Evolutionary conservation across 1,140 invertebrate species (phyloP).

Genomic region (Bombus breviceps): DNA sequence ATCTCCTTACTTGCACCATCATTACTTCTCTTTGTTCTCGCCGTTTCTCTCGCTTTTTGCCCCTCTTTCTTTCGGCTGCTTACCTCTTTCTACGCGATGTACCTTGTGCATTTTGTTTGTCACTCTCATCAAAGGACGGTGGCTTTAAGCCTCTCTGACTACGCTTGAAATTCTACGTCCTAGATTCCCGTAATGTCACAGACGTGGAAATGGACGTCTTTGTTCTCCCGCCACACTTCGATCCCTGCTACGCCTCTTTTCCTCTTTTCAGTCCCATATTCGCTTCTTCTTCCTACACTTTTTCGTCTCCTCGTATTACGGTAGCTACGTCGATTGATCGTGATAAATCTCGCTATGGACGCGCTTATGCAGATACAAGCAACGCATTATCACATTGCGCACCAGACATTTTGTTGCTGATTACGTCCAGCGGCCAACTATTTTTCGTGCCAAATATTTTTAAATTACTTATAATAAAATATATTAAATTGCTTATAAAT

Average conservation of each 20-base stretch:
- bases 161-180: conserved; percentile 34
- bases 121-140: conserved; percentile 41
- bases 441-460: too few species aligned
- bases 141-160: background rate
- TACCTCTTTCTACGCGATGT: background rate
- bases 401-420: too few species aligned
- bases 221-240: background rate
- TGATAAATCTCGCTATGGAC: too few species aligned
- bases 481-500: too few species aligned
- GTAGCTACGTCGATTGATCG: too few species aligned
- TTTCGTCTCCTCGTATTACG: too few species aligned
- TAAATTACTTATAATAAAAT: too few species aligned
- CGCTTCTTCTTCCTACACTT: background rate
- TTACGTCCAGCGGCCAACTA: too few species aligned
- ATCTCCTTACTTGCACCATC: background rate
- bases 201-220: conserved; percentile 19
- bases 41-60: background rate
- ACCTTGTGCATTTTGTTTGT: conserved; percentile 42
- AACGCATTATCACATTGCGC: too few species aligned
- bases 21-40: background rate
- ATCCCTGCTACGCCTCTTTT: background rate
- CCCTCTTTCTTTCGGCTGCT: conserved; percentile 8
- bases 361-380: too few species aligned
- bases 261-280: background rate
- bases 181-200: conserved; percentile 35